Evolutionary conservation across 1,140 invertebrate genomes (phyloP).

Genomic region (Drosophila lini): DNA sequence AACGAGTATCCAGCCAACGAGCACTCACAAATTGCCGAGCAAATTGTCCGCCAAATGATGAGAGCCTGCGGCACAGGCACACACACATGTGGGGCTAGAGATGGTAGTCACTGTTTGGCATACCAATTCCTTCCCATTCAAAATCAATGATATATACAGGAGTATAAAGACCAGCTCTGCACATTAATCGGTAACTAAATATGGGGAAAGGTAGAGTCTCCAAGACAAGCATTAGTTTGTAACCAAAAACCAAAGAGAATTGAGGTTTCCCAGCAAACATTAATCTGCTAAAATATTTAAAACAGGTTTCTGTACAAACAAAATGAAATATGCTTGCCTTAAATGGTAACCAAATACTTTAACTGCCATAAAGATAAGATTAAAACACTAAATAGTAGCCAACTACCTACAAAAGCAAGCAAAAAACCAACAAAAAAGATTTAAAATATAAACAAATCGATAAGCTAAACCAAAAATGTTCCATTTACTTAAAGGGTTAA

Average conservation of each 20-base stretch:
- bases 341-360: background rate
- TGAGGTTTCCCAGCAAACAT: background rate
- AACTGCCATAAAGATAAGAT: slow-evolving; percentile 2
- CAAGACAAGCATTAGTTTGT: slow-evolving; percentile 15
- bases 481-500: background rate
- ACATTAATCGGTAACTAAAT: slow-evolving; percentile 29
- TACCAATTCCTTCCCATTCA: background rate
- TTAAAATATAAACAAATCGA: background rate
- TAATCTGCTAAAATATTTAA: slow-evolving; percentile 1
- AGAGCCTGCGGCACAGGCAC: slow-evolving; percentile 28
- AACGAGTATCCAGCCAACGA: slow-evolving; percentile 5
- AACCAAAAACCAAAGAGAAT: slow-evolving; percentile 1
- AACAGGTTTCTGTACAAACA: background rate
- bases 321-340: background rate
- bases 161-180: background rate
- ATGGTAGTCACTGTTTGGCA: slow-evolving; percentile 1
- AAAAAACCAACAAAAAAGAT: background rate
- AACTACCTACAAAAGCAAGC: background rate
- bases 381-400: background rate
- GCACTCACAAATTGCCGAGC: slow-evolving; percentile 41
- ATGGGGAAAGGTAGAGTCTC: background rate
- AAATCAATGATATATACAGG: slow-evolving; percentile 4
- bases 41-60: slow-evolving; percentile 32
- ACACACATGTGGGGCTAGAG: slow-evolving; percentile 10
- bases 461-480: background rate